These are phyloP conservation scores for Brachyalestes nurse DNA, from an alignment of 2,797 vertebrate genomes.

Conservation along the genomic window DNA sequence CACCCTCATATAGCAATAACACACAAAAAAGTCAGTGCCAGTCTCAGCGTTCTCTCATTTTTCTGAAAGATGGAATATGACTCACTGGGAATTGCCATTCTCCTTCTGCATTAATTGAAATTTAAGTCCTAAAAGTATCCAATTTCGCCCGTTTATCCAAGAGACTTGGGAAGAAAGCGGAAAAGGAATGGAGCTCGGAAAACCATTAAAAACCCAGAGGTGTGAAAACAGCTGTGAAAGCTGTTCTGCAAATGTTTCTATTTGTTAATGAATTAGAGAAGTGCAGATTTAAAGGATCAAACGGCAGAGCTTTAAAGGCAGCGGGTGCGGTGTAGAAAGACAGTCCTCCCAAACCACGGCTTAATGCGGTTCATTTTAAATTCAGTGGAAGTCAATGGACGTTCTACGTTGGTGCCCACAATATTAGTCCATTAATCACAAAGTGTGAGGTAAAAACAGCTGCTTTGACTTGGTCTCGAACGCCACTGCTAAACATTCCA, in stretches of 20 bases:
- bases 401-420: slow-evolving; percentile 14
- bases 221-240: neutral
- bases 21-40: neutral
- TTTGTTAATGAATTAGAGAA: neutral
- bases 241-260: neutral
- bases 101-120: slow-evolving; percentile 3
- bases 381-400: slow-evolving; percentile 11
- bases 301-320: neutral
- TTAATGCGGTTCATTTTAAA: slow-evolving; percentile 2
- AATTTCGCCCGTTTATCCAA: neutral
- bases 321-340: neutral
- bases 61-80: neutral
- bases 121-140: neutral
- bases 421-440: slow-evolving; percentile 16
- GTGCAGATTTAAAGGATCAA: neutral
- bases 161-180: neutral
- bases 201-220: neutral
- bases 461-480: neutral
- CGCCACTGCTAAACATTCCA: neutral
- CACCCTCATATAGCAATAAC: neutral
- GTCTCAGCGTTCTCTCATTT: neutral
- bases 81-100: neutral
- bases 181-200: neutral
- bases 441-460: neutral
- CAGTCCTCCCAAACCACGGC: neutral